Base-by-base conservation (phyloP, 1,140 invertebrate genomes). In the Brachionus angularis region DNA sequence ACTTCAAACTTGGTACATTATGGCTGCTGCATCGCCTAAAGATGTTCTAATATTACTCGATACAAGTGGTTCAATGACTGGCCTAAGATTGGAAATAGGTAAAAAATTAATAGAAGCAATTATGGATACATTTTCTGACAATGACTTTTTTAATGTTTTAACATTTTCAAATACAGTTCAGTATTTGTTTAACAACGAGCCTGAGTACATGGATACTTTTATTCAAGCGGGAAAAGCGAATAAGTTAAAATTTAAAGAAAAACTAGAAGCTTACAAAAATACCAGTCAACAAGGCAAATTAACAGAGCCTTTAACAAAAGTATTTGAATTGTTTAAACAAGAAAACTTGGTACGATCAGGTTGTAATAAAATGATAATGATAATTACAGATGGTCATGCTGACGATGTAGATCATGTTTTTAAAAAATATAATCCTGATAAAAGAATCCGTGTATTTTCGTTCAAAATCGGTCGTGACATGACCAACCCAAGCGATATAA, bases 331-430 rank as follows among this genome's bases (percentile, higher is more conserved):
- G 62, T 67, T 67, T 33, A 67, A 49, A 5, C 16, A 67, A 23
- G 18, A 5, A 1, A 5, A 50, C n/a, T 47, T 67, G 31, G 42
- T 23, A 3, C 23, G 62, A 3, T 46, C 62, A 7, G 29, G 62
- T 29, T 67, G 62, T 77, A 98, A 98, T 82, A 89, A 95, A 82
- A 93, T 93, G 8, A 98, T 98, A 76, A 98, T 98, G 94, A 81
- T 99, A 50, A 89, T 99, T 74, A 96, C 95, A 8, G 96, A 98
- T 83, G 96, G 95, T 21, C 91, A 95, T 23, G 93, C 95, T 12
- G 90, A 92, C 75, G 91, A 89, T 76, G 94, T 89, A 79, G 88
- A 93, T 76, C 88, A 91, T 75, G 87, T 96, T 50, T 97, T 97
- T 79, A 85, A 90, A 76, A 82, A 85, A 72, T 93, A 89, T 80